phyloP scores from a whole-genome alignment of 2,888 invertebrate genomes.

The Platycnemis pennipes region DNA sequence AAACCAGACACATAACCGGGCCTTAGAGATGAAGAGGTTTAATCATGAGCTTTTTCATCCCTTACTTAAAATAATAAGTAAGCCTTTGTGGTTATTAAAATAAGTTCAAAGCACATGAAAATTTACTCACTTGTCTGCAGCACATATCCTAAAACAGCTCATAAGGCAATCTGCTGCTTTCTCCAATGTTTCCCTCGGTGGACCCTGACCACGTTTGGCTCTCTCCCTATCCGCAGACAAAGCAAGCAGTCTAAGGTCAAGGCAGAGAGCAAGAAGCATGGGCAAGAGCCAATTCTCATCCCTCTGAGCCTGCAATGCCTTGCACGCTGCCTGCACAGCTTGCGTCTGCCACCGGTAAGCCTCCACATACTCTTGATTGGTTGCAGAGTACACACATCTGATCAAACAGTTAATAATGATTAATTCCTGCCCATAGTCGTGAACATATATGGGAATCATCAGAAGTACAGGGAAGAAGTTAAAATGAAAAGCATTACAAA shows the following conservation, averaged over 20 bases:
- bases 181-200: conserved; percentile 87
- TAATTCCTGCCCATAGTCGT: too few relatives aligned
- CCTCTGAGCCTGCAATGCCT: conserved; percentile 91
- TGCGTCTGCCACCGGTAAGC: conserved; percentile 90
- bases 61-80: too few relatives aligned
- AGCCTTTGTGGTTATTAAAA: too few relatives aligned
- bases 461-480: too few relatives aligned
- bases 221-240: conserved; percentile 87
- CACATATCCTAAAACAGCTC: conserved; percentile 96
- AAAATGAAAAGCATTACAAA: too few relatives aligned
- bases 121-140: conserved; percentile 88
- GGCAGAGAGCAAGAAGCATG: conserved; percentile 93
- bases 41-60: too few relatives aligned
- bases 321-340: conserved; percentile 89
- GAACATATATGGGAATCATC: too few relatives aligned
- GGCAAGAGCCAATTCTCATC: conserved; percentile 99
- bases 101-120: too few relatives aligned
- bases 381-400: conserved; percentile 43
- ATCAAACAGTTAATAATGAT: too few relatives aligned
- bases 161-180: conserved; percentile 96
- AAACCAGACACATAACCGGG: too few relatives aligned
- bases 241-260: conserved; percentile 93
- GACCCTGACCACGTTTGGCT: conserved; percentile 74
- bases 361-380: conserved; percentile 78
- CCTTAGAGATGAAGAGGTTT: too few relatives aligned